Conservation (phyloP, 2,888 invertebrate genomes). For the Halictus quadricinctus region DNA sequence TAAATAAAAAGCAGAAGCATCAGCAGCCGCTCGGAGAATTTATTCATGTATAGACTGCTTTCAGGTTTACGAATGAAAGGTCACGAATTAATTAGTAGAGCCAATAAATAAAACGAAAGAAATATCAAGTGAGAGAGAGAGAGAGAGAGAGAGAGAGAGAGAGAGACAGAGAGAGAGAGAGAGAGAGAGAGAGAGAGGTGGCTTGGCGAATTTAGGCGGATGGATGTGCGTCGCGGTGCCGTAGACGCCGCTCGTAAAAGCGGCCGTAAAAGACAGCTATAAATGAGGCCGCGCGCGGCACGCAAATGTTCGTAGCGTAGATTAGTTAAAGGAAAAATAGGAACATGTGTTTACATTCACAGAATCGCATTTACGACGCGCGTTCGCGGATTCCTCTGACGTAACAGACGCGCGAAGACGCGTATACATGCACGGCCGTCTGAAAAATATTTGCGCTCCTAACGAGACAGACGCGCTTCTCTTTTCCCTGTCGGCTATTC, state of each 20-base stretch:
- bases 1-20: not conserved
- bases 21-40: not conserved
- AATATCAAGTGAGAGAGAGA: not conserved
- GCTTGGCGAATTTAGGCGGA: slow-evolving; percentile 10
- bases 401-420: slow-evolving; percentile 5
- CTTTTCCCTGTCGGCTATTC: not conserved
- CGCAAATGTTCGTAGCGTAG: slow-evolving; percentile 43
- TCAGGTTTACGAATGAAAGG: not conserved
- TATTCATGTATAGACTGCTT: not conserved
- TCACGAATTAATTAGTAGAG: not conserved
- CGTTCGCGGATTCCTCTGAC: slow-evolving; percentile 31
- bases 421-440: slow-evolving; percentile 1
- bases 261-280: slow-evolving; percentile 41
- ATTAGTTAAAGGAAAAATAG: slow-evolving; percentile 52
- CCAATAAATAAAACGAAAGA: not conserved
- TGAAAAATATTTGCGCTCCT: slow-evolving; percentile 43
- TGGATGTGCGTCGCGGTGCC: slow-evolving; percentile 6
- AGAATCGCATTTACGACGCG: slow-evolving; percentile 43
- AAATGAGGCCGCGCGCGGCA: slow-evolving; percentile 38
- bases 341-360: slow-evolving; percentile 48
- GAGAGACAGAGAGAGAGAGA: not conserved
- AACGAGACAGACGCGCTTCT: not conserved
- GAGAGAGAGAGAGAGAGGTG: not conserved
- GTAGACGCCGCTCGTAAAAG: slow-evolving; percentile 43
- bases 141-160: not conserved